phyloP scores from a whole-genome alignment of 2,888 invertebrate species.

The Agrochola lychnidis region DNA sequence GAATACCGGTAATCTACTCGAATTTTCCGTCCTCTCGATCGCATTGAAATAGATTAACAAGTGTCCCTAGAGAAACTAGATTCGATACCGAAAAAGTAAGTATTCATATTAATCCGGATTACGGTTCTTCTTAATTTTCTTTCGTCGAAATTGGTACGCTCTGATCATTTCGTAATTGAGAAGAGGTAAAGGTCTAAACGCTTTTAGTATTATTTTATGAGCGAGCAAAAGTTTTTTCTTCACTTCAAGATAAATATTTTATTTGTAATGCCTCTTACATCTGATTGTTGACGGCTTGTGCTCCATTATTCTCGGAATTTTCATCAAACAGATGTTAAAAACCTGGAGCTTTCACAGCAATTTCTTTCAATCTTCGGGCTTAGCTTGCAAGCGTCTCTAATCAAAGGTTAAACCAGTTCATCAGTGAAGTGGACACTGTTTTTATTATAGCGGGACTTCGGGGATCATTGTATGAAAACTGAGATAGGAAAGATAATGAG shows the following conservation, averaged over 20 bases:
- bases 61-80: slow-evolving; percentile 54
- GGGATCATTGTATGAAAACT: slow-evolving; percentile 49
- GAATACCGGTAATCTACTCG: slow-evolving; percentile 30
- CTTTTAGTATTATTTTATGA: slow-evolving; percentile 43
- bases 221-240: slow-evolving; percentile 20
- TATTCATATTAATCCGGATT: slow-evolving; percentile 60
- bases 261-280: slow-evolving; percentile 24
- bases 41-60: slow-evolving; percentile 54
- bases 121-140: slow-evolving; percentile 46
- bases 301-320: slow-evolving; percentile 22
- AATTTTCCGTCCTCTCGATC: slow-evolving; percentile 36
- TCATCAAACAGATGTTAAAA: background rate
- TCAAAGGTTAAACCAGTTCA: slow-evolving; percentile 46
- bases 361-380: background rate
- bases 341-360: too few relatives aligned
- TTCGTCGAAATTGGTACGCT: too few relatives aligned
- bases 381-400: slow-evolving; percentile 34
- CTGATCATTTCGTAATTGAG: too few relatives aligned
- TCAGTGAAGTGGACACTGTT: slow-evolving; percentile 33
- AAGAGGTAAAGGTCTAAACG: slow-evolving; percentile 47
- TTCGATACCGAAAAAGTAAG: slow-evolving; percentile 53
- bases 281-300: slow-evolving; percentile 14
- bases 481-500: slow-evolving; percentile 74
- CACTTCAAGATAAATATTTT: slow-evolving; percentile 31
- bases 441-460: slow-evolving; percentile 59